These are phyloP conservation scores for Sarotherodon lohbergeri DNA, from an alignment of 2,113 vertebrate species.

Conservation along the genomic window DNA sequence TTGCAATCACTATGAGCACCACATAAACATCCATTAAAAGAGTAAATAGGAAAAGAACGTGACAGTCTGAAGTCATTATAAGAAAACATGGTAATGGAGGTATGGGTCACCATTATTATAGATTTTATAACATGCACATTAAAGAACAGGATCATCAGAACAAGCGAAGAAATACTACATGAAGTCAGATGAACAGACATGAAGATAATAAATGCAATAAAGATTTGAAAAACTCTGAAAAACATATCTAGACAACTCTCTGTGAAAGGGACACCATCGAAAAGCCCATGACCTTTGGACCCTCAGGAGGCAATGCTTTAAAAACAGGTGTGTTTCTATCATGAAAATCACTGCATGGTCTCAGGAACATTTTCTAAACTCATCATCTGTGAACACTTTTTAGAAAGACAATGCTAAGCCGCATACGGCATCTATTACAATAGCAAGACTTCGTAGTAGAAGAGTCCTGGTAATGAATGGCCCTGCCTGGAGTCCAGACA, in stretches of 20 bases:
- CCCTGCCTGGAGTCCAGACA: background rate
- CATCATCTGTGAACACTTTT: background rate
- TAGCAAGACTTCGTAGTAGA: background rate
- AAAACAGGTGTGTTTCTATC: background rate
- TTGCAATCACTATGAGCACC: background rate
- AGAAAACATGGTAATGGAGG: background rate
- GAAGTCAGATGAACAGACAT: background rate
- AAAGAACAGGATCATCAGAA: background rate
- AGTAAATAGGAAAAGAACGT: background rate
- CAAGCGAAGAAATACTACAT: background rate
- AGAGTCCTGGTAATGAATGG: background rate
- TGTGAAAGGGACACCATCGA: background rate
- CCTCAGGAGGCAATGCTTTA: background rate
- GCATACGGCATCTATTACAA: background rate
- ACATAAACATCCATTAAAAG: background rate
- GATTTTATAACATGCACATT: background rate
- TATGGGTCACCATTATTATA: background rate
- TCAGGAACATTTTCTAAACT: background rate
- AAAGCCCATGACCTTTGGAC: background rate
- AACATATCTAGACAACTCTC: background rate
- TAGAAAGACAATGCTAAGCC: background rate
- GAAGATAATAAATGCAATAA: background rate
- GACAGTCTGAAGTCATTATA: background rate
- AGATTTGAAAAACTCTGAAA: background rate
- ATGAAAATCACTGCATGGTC: background rate